Percentiles rank a stretch among this genome's conserved stretches.
Evolutionary conservation across 2,888 invertebrate species (phyloP).

Genomic region (Drosophila planitibia): DNA sequence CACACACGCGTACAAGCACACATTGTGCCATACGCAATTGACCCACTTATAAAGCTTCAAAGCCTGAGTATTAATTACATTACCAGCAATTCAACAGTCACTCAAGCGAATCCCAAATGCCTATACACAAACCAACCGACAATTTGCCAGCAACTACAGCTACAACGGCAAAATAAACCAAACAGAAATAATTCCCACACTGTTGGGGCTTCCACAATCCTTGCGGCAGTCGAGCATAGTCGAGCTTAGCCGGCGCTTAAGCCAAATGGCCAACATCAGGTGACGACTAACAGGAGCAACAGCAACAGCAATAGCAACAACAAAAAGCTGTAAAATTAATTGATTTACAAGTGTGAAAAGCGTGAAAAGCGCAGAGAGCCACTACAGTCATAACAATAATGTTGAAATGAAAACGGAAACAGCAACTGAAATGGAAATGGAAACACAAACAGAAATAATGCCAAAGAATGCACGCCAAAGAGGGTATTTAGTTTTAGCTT

Average conservation of each 20-base stretch:
- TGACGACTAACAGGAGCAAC: slow-evolving; percentile 29
- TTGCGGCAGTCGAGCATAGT: slow-evolving; percentile 57
- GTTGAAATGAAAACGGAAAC: slow-evolving; percentile 24
- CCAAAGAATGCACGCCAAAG: slow-evolving; percentile 40
- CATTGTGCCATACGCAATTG: slow-evolving; percentile 42
- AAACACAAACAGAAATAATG: slow-evolving; percentile 22
- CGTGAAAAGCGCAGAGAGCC: slow-evolving; percentile 54
- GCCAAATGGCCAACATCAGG: slow-evolving; percentile 73
- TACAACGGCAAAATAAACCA: slow-evolving; percentile 23
- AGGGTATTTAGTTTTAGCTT: slow-evolving; percentile 68
- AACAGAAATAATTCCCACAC: slow-evolving; percentile 61
- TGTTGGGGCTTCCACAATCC: slow-evolving; percentile 66
- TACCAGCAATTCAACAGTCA: slow-evolving; percentile 70
- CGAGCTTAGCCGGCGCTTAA: slow-evolving; percentile 73
- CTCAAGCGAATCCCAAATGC: slow-evolving; percentile 71
- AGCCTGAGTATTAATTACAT: slow-evolving; percentile 71
- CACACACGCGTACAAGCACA: not conserved
- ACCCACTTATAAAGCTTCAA: slow-evolving; percentile 63
- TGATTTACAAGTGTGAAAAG: slow-evolving; percentile 81
- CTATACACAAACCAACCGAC: slow-evolving; percentile 64
- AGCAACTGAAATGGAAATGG: slow-evolving; percentile 24
- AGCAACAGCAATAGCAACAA: slow-evolving; percentile 26
- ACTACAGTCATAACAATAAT: slow-evolving; percentile 60
- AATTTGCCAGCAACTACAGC: slow-evolving; percentile 57
- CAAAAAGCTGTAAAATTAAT: slow-evolving; percentile 73